Evolutionary conservation across 2,888 invertebrate species (phyloP), one percentile per base, ranked within the genome.

Genomic region (Cephus nigrinus): DNA sequence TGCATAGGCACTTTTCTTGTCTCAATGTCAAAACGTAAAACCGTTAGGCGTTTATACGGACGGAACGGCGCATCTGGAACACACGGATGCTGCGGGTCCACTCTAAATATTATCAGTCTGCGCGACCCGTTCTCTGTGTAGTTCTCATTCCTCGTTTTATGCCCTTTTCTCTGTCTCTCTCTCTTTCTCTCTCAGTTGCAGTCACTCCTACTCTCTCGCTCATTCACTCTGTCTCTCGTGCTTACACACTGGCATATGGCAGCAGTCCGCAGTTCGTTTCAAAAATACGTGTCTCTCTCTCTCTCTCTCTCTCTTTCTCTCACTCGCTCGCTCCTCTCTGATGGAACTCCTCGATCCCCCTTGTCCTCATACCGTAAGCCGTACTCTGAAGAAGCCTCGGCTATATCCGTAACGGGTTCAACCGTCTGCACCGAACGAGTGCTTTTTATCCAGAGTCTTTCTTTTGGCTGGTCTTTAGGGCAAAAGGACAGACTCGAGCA

Each of bases 361-460:
- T 31, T 9, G 71, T 33, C 32, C 32, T 33, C 31, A 71, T 32
- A 71, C 31, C 32, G 32, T 33, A 71, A 71, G 71, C 71, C 71
- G 23, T 33, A 33, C 74, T 30, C 74, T 33, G 74, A 74, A 74
- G 74, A 74, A 74, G 74, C 74, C 74, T 30, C 33, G 74, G 74
- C 74, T 74, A 74, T 74, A 74, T 74, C 74, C 74, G 74, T 74
- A 74, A 74, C 36, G 74, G 74, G 33, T 74, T 74, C 74, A 35
- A 74, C 74, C 74, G 74, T 74, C 74, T 33, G 74, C 74, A 34
- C 33, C 35, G 74, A 74, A 74, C 32, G 74, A 72, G 69, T 32
- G 35, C 74, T 82, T 82, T 82, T 82, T 82, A 79, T 79, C 76
- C 68, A 76, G 75, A 79, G 40, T 73, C 33, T 76, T 81, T 81